Evolutionary conservation across 2,888 invertebrate genomes (phyloP), one percentile per base, ranked within the genome.

Genomic region (Sminthurinus aureus): DNA sequence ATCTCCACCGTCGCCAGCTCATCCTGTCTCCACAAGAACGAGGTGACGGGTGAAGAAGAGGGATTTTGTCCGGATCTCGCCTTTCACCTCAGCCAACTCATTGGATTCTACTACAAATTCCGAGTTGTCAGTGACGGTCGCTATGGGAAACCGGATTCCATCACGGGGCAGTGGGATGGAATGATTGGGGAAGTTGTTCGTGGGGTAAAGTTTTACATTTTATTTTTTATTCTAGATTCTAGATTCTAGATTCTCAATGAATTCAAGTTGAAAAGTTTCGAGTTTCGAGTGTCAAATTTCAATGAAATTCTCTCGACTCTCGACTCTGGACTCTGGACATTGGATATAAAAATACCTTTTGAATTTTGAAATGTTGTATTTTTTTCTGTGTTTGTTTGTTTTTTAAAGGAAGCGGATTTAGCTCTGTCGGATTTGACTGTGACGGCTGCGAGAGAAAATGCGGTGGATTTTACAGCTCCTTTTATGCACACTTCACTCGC

Each of bases 401-500:
- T 20, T 26, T 79, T 24, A 79, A 81, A 88, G 87, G 88, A 88
- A 84, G 87, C 87, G 64, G 88, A 88, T 71, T 79, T 88, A 51
- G 87, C 88, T 8, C 52, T 88, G 58, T 86, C 87, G 22, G 88
- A 88, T 83, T 85, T 88, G 64, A 88, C 88, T 12, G 85, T 88
- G 24, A 86, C 88, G 67, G 86, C 88, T 26, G 84, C 84, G 0
- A 85, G 88, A 73, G 84, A 86, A 83, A 81, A 78, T 67, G 87
- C 87, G 22, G 87, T 88, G 64, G 87, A 87, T 76, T 88, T 88
- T 77, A 81, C 88, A 2, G 82, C 84, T n/a, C 88, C 88, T n/a
- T 88, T 88, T 69, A 84, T 87, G 84, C 88, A 88, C 67, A 87
- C 88, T 12, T 88, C 88, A 2, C 82, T 88, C n/a, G 87, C 85